Evolutionary conservation across 2,888 invertebrate species (phyloP).

Genomic region (Agrilus mali): DNA sequence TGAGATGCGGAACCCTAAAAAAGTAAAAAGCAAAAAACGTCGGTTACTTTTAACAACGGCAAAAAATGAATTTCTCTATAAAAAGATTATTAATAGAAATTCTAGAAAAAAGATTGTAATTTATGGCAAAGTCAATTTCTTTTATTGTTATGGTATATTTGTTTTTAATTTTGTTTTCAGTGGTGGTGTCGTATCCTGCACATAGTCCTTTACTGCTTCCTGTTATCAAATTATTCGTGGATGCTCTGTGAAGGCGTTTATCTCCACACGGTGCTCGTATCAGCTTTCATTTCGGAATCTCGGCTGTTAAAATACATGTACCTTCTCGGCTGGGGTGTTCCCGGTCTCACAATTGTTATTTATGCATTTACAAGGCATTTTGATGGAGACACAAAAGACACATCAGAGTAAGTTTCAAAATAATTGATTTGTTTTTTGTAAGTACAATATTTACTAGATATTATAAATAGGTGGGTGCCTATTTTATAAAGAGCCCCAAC

Average conservation of each 20-base stretch:
- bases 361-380: slow-evolving; percentile 54
- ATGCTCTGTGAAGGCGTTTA: slow-evolving; percentile 94
- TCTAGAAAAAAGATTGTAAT: no score
- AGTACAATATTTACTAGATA: no score
- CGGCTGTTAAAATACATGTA: slow-evolving; percentile 72
- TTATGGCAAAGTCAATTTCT: no score
- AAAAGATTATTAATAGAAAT: no score
- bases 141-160: no score
- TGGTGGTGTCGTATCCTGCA: slow-evolving; percentile 71
- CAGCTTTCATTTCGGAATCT: slow-evolving; percentile 82
- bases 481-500: no score
- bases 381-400: slow-evolving; percentile 37
- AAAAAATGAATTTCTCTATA: no score
- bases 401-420: slow-evolving; percentile 42
- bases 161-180: slow-evolving; percentile 35
- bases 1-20: no score
- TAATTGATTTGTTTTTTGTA: no score
- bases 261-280: slow-evolving; percentile 83
- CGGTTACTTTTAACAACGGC: no score
- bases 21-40: no score
- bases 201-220: slow-evolving; percentile 73
- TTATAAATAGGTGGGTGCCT: no score
- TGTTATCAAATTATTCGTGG: slow-evolving; percentile 90
- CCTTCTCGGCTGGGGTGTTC: slow-evolving; percentile 74
- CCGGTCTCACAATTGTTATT: slow-evolving; percentile 50